These are phyloP conservation scores for Silvanus unidentatus DNA, from an alignment of 2,888 invertebrate genomes.

Conservation along the genomic window DNA sequence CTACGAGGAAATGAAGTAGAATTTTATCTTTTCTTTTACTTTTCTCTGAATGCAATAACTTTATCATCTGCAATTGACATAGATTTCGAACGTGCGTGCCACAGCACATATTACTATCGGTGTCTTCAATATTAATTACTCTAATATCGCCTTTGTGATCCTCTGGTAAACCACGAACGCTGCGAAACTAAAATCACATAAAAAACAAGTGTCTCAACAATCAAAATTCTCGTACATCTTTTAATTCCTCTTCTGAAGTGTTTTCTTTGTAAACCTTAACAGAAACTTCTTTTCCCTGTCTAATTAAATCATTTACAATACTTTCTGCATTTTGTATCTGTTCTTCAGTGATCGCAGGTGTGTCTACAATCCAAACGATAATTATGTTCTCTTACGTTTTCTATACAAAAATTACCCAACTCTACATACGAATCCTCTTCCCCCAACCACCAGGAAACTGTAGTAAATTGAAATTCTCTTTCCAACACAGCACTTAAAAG, in stretches of 20 bases:
- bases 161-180: conserved; percentile 67
- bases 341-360: conserved; percentile 50
- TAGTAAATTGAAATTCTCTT: conserved; percentile 58
- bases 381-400: too few species aligned
- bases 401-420: too few species aligned
- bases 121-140: conserved; percentile 67
- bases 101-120: conserved; percentile 82
- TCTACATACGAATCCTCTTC: conserved; percentile 69
- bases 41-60: conserved; percentile 64
- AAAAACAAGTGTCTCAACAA: conserved; percentile 1
- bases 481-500: conserved; percentile 74
- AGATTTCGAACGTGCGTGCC: conserved; percentile 80
- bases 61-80: conserved; percentile 61
- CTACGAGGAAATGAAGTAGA: conserved; percentile 65
- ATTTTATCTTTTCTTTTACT: conserved; percentile 63
- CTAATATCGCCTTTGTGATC: conserved; percentile 73
- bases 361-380: too few species aligned
- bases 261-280: conserved; percentile 58
- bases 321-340: conserved; percentile 54
- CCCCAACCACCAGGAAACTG: conserved; percentile 81
- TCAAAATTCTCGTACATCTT: conserved; percentile 24
- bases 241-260: conserved; percentile 50
- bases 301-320: conserved; percentile 63
- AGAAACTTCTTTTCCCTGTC: conserved; percentile 56
- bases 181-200: conserved; percentile 49